Base-by-base conservation (phyloP, 2,113 vertebrate genomes). In the Psilopsiagon aurifrons region DNA sequence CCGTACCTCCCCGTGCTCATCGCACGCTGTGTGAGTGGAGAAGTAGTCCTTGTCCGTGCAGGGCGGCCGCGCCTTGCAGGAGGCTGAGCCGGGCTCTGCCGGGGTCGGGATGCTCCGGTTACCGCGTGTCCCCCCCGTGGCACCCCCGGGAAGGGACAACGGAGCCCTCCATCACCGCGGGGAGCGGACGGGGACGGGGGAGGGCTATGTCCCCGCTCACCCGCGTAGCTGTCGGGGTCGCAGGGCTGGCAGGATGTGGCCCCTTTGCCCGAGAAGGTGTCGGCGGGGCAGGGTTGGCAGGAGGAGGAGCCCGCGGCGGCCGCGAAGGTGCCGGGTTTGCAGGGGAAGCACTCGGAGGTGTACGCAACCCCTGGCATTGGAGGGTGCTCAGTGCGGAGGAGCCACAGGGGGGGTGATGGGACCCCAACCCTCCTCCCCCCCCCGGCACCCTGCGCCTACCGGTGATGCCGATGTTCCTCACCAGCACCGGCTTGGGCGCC, bases 311-410 rank as follows among this genome's bases (percentile, higher is more conserved):
- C 99, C 37, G 96, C 84, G n/a, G 98, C 94, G 17, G 97, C 76
- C 1, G 98, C 98, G 13, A 98, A 98, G 6, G 99, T 99, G 64
- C 99, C 99, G 0, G 99, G 98, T 88, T 99, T 99, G 97, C 99
- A 99, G 68, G 98, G 99, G 92, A 99, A 99, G 97, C 99, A 99
- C 97, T 99, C 99, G 3, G 99, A 99, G 35, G 99, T 99, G 86
- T 98, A 99, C 31, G 99, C 98, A 74, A 99, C 99, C 54, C 99
- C 99, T 99, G 82, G 41, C 74, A 88, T 13, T 18, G 27, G 80
- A 83, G 18, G 73, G 47, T 4, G 19, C 37, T 86, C 44, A 70
- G 35, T 71, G 17, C 12, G 44, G 7, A 23, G 8, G 8, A 20
- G 9, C 8, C 33, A 3, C 4, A 29, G 12, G 28, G 9, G 39